Evolutionary conservation across 2,888 invertebrate genomes (phyloP).

Genomic region (Callosobruchus maculatus): DNA sequence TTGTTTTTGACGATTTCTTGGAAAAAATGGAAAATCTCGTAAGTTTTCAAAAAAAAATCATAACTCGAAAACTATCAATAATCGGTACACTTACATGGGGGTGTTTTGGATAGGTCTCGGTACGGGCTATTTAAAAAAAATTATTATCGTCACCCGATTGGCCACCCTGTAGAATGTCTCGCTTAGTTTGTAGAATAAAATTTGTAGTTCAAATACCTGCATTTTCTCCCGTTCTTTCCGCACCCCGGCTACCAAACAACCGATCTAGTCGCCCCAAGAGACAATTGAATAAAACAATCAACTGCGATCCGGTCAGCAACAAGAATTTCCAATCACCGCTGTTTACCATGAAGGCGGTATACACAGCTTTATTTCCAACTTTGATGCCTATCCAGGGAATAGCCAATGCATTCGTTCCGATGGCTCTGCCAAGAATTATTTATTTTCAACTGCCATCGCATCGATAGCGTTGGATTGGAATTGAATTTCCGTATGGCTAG

Average conservation of each 20-base stretch:
- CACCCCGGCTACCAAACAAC: background rate
- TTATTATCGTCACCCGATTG: no score
- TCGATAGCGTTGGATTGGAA: background rate
- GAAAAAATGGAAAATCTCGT: no score
- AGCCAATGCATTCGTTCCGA: background rate
- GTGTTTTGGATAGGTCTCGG: no score
- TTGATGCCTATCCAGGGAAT: background rate
- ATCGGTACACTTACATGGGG: no score
- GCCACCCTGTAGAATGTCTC: no score
- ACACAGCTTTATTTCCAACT: background rate
- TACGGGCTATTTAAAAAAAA: no score
- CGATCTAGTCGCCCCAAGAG: background rate
- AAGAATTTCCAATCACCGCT: background rate
- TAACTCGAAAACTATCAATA: no score
- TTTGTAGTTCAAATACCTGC: background rate
- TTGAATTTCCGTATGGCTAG: background rate
- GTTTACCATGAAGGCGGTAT: background rate
- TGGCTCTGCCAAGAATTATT: background rate
- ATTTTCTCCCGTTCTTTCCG: background rate
- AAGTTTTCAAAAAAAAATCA: no score
- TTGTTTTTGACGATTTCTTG: no score
- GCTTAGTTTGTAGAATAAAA: no score
- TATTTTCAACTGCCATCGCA: background rate
- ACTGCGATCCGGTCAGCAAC: background rate
- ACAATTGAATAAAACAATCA: background rate